Evolutionary conservation across 2,888 invertebrate genomes (phyloP), one percentile per base, ranked within the genome.

Genomic region (Agriotes lineatus): DNA sequence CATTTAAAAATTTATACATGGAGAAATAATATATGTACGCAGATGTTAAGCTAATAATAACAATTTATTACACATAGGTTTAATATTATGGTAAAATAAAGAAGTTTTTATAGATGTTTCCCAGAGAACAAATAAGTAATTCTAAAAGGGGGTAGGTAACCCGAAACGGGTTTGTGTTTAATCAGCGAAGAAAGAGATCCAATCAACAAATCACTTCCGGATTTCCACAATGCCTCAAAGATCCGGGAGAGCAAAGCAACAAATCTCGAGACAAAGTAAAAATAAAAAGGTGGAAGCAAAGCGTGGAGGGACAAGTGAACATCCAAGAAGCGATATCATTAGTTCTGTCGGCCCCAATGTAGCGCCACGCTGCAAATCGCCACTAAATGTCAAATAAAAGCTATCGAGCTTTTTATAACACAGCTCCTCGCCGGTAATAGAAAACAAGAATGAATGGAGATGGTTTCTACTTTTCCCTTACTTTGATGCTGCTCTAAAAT

Each of bases 381-480:
- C 78, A 79, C 80, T 81, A 82, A 82, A 82, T 76, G 81, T 82
- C 82, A 81, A 80, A 82, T 81, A 82, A 82, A 81, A 80, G 80
- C 79, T 79, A 80, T 80, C 78, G 78, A 73, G 76, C 77, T 78
- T 77, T 80, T 79, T 80, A 79, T 77, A 77, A 73, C 74, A 71
- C 72, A 71, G 72, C 73, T 74, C 73, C 71, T 69, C 69, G 69
- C 69, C 66, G 77, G 78, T 79, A 81, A 80, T 80, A 79, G 81
- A 78, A 80, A 80, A 79, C 79, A 77, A 79, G 80, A 77, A 81
- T 77, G 77, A 79, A 81, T 81, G 79, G 77, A 75, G 75, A 78
- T 74, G 73, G 74, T 71, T 65, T 69, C 67, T 72, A 52, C 60
- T 69, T 66, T 69, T 72, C 62, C 33, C 60, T 66, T 67, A 62